Evolutionary conservation across 2,888 invertebrate genomes (phyloP), one percentile per base, ranked within the genome.

Genomic region (Papilio demoleus): DNA sequence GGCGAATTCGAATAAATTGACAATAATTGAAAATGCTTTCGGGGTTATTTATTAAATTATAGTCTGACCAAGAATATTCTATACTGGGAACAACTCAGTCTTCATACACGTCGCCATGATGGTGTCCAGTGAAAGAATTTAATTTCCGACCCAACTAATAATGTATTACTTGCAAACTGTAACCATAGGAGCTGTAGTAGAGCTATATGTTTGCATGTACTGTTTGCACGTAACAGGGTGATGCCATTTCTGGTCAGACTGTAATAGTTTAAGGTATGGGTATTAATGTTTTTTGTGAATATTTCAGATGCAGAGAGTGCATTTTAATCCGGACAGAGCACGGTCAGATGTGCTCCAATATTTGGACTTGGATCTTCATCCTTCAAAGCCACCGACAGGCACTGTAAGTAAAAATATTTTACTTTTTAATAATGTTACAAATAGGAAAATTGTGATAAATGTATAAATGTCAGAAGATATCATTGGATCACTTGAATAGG

Each of bases 341-440:
- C 85, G 80, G 71, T 73, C 82, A 0, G 87, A 87, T 62, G 80
- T 76, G 0, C 73, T 92, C 19, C 97, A 98, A 81, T 98, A 98
- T 88, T 93, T 98, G 72, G 98, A 98, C 87, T 93, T 98, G 73
- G 97, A 97, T 87, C 93, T 96, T 19, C 95, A 96, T 74, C 92
- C 94, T 0, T 92, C 94, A 0, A 83, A 79, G 50, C 80, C 87
- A 3, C 59, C 78, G 11, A 59, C 79, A 4, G 61, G 76, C 0
- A 82, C 79, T 80, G 88, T 87, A 79, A 75, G 47, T 27, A 31
- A 5, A 31, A 4, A 6, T 40, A n/a, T 42, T 17, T 17, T 8
- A 17, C 4, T 19, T 42, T 17, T 42, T n/a, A 5, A 1, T 17
- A 8, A 6, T n/a, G n/a, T n/a, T n/a, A n/a, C n/a, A n/a, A n/a